Conservation (phyloP, 2,797 vertebrate genomes). For the Onychomys torridus region DNA sequence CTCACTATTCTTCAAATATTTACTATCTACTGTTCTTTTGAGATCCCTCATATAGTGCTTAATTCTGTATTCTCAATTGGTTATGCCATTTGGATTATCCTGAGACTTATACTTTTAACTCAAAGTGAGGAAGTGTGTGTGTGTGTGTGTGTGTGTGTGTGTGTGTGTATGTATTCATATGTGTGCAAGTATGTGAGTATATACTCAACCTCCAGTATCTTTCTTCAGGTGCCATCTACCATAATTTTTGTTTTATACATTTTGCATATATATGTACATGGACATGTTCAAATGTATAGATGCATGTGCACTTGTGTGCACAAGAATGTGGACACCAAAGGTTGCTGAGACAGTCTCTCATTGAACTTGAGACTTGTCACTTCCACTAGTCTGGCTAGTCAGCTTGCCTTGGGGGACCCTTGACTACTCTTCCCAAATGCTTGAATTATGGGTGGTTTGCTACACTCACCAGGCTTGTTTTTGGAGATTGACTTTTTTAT, state of each 20-base stretch:
- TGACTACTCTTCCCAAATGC: too few relatives aligned
- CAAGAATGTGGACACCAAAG: neutral
- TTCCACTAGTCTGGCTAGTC: neutral
- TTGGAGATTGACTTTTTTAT: neutral
- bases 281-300: neutral
- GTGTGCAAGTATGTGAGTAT: neutral
- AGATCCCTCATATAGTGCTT: neutral
- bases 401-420: neutral
- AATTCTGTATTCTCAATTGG: neutral
- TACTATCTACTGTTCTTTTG: neutral
- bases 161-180: neutral
- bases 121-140: neutral
- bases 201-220: neutral
- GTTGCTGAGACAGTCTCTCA: neutral
- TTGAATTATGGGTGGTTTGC: neutral
- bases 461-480: neutral
- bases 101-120: neutral
- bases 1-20: neutral
- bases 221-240: neutral
- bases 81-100: neutral
- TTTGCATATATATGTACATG: neutral
- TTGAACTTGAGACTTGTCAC: neutral
- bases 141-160: neutral
- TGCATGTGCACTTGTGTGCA: neutral
- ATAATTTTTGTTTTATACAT: neutral